Conservation (phyloP, 2,113 vertebrate genomes). For the Camelus dromedarius region DNA sequence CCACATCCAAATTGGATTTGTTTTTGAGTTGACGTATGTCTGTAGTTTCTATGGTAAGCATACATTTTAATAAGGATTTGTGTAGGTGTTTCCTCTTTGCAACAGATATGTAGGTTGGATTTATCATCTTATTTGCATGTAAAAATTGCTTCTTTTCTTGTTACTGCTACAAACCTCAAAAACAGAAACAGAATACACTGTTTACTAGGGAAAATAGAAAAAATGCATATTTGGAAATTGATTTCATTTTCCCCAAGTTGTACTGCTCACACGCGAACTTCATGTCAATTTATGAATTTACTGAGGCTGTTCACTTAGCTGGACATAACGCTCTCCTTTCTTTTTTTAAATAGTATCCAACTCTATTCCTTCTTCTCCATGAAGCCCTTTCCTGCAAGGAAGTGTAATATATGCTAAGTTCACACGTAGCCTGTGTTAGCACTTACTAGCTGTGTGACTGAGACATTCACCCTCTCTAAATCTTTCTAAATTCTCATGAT, state of each 20-base stretch:
- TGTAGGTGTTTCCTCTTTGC: conserved; percentile 17
- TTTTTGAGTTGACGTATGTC: conserved; percentile 57
- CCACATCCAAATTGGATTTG: conserved; percentile 36
- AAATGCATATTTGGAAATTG: neutral
- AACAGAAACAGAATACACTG: neutral
- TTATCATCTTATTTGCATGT: conserved; percentile 41
- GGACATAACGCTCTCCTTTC: neutral
- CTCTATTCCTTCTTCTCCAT: neutral
- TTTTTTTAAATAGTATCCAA: neutral
- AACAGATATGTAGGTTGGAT: neutral
- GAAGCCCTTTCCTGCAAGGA: neutral
- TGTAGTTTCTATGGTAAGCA: conserved; percentile 7
- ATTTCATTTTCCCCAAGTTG: conserved; percentile 16
- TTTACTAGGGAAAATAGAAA: neutral
- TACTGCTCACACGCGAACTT: neutral
- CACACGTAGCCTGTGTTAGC: neutral
- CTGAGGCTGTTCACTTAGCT: neutral
- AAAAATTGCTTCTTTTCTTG: conserved; percentile 34
- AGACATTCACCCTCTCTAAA: neutral
- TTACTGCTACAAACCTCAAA: neutral
- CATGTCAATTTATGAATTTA: neutral
- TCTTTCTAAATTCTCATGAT: neutral
- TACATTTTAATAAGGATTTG: conserved; percentile 55
- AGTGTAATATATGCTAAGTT: neutral
- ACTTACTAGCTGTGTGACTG: neutral